Percentiles rank a stretch among this genome's conserved stretches.
These are phyloP conservation scores for Pseudobourletiella spinata DNA, from an alignment of 1,140 invertebrate species.

Conservation along the genomic window DNA sequence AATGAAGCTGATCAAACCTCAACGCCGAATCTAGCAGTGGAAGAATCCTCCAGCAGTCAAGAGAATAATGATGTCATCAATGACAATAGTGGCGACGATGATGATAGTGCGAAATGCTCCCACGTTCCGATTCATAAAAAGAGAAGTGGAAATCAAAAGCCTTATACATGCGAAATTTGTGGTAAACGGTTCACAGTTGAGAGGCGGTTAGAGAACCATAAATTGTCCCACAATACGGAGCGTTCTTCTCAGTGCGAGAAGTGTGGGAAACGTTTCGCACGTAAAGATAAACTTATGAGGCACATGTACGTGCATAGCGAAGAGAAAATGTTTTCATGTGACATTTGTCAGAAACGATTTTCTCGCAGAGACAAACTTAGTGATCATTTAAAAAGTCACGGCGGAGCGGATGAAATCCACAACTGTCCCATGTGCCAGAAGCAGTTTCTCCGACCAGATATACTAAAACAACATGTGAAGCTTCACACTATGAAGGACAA, in stretches of 20 bases:
- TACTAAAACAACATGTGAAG: constrained; percentile 28
- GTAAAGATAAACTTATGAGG: constrained; percentile 18
- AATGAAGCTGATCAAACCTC: background rate
- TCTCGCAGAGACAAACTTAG: constrained; percentile 22
- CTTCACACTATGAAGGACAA: constrained; percentile 25
- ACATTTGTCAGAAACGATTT: constrained; percentile 24
- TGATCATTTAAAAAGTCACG: constrained; percentile 22
- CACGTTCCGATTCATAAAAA: background rate
- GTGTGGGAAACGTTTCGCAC: constrained; percentile 22
- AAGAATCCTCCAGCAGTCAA: background rate
- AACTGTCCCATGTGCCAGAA: constrained; percentile 25
- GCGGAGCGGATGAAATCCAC: constrained; percentile 18
- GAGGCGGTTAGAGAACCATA: constrained; percentile 17
- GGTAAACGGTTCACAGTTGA: constrained; percentile 17
- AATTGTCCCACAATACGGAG: constrained; percentile 4
- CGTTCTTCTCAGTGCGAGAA: constrained; percentile 24
- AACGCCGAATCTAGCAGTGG: background rate
- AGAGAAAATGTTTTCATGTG: constrained; percentile 29
- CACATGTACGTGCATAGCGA: constrained; percentile 27
- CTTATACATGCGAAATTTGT: constrained; percentile 13
- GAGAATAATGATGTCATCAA: background rate
- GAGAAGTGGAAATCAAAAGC: background rate
- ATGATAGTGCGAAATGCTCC: background rate
- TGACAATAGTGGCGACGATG: background rate
- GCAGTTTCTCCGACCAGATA: constrained; percentile 25